Evolutionary conservation across 2,888 invertebrate genomes (phyloP).

Genomic region (Polydrusus tereticollis): DNA sequence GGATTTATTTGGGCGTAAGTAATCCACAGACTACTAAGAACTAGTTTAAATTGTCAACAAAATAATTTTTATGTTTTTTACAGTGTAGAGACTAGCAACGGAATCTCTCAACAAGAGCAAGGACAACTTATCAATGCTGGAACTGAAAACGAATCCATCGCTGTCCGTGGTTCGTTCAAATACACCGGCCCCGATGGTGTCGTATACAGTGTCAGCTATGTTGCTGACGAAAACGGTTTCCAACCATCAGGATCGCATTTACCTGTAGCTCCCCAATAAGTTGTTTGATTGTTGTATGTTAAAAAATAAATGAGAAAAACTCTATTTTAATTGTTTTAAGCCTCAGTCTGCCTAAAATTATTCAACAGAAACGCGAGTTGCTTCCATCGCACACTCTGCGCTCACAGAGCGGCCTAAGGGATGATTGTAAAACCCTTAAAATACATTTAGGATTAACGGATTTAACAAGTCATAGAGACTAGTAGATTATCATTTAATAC

Average conservation of each 20-base stretch:
- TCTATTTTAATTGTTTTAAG: neutral
- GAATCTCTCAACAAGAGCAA: conserved; percentile 74
- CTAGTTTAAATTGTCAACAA: too few species aligned
- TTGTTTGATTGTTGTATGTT: neutral
- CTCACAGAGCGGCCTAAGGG: too few species aligned
- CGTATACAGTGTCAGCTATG: conserved; percentile 73
- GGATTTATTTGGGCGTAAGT: conserved; percentile 58
- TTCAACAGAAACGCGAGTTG: too few species aligned
- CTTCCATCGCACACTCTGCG: too few species aligned
- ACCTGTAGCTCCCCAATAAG: conserved; percentile 56
- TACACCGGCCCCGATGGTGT: conserved; percentile 75
- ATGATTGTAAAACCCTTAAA: too few species aligned
- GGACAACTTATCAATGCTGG: conserved; percentile 73
- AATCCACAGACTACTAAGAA: too few species aligned
- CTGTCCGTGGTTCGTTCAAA: conserved; percentile 73
- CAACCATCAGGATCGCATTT: conserved; percentile 68
- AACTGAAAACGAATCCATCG: conserved; percentile 74
- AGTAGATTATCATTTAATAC: too few species aligned
- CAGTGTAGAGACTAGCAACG: conserved; percentile 77
- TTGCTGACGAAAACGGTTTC: conserved; percentile 75
- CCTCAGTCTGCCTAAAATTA: too few species aligned
- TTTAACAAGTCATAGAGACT: too few species aligned
- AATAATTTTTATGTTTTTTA: conserved; percentile 1
- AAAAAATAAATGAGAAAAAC: neutral
- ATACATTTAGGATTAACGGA: too few species aligned